Conservation (phyloP, 2,888 invertebrate species). For the Trachelus tabidus region DNA sequence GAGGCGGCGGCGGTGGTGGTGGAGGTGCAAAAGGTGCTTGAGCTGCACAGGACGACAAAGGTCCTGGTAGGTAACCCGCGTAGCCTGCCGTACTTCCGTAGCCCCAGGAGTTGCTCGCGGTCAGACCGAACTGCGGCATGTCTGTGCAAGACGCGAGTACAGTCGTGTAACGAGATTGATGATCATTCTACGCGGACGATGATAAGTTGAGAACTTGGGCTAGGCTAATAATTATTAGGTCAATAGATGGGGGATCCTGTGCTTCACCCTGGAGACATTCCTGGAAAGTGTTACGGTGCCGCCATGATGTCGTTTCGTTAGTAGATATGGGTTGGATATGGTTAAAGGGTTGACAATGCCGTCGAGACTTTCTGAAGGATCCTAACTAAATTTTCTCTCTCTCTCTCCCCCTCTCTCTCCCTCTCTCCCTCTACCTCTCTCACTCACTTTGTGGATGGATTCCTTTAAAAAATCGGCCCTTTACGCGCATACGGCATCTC, state of each 20-base stretch:
- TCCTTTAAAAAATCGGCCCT: neutral
- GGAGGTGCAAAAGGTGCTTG: conserved; percentile 66
- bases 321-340: neutral
- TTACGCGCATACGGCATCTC: neutral
- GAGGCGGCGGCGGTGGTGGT: conserved; percentile 55
- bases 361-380: neutral
- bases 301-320: neutral
- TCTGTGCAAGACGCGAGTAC: conserved; percentile 61
- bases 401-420: too few relatives aligned
- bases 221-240: neutral
- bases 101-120: conserved; percentile 89
- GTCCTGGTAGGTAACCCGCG: conserved; percentile 83
- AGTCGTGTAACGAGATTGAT: neutral
- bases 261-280: neutral
- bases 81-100: conserved; percentile 88
- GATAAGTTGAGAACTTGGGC: neutral
- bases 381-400: neutral
- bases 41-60: conserved; percentile 80
- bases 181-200: neutral
- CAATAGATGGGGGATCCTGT: neutral
- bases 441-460: neutral
- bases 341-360: neutral
- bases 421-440: neutral
- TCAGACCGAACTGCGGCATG: conserved; percentile 87
- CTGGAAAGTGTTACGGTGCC: neutral